Conservation (phyloP, 2,797 vertebrate species). For the Leucoraja ocellata region DNA sequence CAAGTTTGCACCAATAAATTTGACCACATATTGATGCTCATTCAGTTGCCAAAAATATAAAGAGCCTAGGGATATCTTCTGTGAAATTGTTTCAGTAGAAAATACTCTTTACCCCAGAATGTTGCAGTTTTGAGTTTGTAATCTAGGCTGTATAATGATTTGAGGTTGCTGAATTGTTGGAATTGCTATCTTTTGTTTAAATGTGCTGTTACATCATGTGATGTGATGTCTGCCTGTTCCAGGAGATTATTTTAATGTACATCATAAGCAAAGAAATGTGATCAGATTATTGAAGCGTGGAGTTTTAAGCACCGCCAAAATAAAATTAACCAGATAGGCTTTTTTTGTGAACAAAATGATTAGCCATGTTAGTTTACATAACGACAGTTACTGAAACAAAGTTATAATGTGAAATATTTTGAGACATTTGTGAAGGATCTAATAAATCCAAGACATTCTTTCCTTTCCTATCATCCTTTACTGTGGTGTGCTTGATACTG, state of each 20-base stretch:
- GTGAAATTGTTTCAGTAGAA: neutral
- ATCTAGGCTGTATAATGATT: neutral
- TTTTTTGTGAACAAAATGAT: neutral
- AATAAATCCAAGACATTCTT: neutral
- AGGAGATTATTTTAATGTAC: neutral
- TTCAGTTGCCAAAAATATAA: neutral
- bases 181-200: neutral
- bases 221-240: neutral
- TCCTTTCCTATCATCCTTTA: neutral
- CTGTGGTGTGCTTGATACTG: neutral
- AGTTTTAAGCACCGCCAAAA: neutral
- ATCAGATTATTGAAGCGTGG: neutral
- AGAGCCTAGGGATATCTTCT: neutral
- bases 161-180: neutral
- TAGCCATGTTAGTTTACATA: neutral
- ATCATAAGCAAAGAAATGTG: neutral
- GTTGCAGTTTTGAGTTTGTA: neutral
- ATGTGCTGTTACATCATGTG: neutral
- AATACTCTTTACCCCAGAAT: neutral
- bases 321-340: neutral
- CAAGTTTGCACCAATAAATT: neutral
- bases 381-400: neutral
- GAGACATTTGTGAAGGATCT: neutral
- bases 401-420: constrained; percentile 3
- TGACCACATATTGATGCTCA: neutral